Evolutionary conservation across 2,888 invertebrate species (phyloP), one percentile per base, ranked within the genome.

Genomic region (Hecatera dysodea): DNA sequence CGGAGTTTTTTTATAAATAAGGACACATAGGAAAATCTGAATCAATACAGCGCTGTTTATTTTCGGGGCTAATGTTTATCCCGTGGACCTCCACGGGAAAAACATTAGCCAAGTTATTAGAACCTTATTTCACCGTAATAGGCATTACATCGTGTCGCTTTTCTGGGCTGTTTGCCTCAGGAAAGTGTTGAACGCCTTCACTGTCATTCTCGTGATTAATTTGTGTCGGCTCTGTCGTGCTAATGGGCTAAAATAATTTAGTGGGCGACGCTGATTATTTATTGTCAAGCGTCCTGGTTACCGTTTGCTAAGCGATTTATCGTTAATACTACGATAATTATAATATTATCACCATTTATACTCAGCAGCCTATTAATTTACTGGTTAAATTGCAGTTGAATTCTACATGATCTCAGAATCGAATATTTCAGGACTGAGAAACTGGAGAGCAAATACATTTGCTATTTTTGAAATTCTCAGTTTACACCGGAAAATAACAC

Each of bases 231-330:
- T 83, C 91, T 91, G 94, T 93, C 94, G 91, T 88, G 90, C 87
- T 94, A 95, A 95, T 94, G 94, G 94, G 91, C 92, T 94, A 91
- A 95, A 95, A 95, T 95, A 93, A 95, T 95, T 95, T 94, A 94
- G 93, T 93, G 91, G 94, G 92, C 91, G 93, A 89, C 91, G 87
- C 87, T 89, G 90, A 90, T 93, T 93, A 94, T 93, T 94, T 94
- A 94, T 93, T 90, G 90, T 92, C 88, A 87, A 87, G 82, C 87
- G 87, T 84, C 85, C 84, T 85, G 80, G 83, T 86, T 85, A 86
- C 78, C 87, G 88, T 86, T 87, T 87, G 87, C 89, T 90, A 90
- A 88, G 89, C 87, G 88, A 90, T 90, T 91, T 91, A 90, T 90
- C 89, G 89, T 88, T 88, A 87, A 90, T 89, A 86, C 79, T 80